Conservation (phyloP, 2,797 vertebrate species). For the Balearica regulorum region DNA sequence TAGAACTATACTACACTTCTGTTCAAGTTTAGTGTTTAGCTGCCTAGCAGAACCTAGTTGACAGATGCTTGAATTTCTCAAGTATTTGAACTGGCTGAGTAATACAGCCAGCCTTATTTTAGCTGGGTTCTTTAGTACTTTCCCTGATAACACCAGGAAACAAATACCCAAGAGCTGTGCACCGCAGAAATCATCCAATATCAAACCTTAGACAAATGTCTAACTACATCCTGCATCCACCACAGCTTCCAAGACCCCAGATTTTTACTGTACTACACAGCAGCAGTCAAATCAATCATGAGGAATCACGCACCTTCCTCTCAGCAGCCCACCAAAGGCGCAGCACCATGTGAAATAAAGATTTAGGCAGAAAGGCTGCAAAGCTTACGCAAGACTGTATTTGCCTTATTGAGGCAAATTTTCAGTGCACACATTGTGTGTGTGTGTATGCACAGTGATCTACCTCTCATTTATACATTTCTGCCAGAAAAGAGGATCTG, state of each 20-base stretch:
- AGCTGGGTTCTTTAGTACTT: neutral
- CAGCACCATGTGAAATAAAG: neutral
- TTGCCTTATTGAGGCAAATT: neutral
- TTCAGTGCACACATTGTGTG: neutral
- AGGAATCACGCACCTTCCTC: fast-evolving
- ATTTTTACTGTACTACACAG: neutral
- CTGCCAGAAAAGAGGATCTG: neutral
- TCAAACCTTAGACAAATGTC: neutral
- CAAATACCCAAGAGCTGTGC: neutral
- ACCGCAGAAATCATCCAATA: neutral
- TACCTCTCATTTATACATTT: neutral
- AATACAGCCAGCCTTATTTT: neutral
- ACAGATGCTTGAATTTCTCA: neutral
- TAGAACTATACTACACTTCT: neutral
- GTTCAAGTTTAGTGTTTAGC: neutral
- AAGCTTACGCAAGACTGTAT: neutral
- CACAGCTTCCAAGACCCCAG: neutral
- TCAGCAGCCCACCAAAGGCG: neutral
- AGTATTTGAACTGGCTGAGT: neutral
- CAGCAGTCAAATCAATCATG: neutral
- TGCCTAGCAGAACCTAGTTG: neutral
- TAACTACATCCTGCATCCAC: neutral
- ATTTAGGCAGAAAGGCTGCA: neutral
- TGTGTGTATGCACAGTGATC: neutral
- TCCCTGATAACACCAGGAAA: neutral